Evolutionary conservation across 2,113 vertebrate species (phyloP).

Genomic region (Pluvianellus socialis): DNA sequence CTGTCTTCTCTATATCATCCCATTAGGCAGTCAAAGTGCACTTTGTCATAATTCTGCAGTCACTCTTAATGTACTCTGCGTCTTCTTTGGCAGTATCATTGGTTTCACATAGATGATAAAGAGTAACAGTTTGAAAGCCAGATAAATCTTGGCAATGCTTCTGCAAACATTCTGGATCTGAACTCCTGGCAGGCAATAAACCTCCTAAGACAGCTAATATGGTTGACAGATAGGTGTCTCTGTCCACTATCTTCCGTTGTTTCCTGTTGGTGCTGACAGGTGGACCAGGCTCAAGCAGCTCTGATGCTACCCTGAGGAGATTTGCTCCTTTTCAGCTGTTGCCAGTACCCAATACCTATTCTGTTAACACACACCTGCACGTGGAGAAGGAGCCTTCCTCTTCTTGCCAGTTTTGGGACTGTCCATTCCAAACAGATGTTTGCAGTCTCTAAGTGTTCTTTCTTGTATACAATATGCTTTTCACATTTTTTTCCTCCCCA

Average conservation of each 20-base stretch:
- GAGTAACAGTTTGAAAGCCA: not conserved
- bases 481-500: not conserved
- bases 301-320: not conserved
- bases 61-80: not conserved
- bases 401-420: not conserved
- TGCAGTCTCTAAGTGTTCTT: not conserved
- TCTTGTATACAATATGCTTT: not conserved
- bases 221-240: not conserved
- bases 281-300: not conserved
- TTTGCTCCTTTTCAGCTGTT: not conserved
- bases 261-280: not conserved
- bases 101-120: not conserved
- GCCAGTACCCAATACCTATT: not conserved
- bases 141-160: not conserved
- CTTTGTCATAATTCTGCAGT: not conserved
- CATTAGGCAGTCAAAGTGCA: not conserved
- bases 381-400: not conserved
- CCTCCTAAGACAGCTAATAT: not conserved
- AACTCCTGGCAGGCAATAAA: not conserved
- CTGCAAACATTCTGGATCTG: not conserved
- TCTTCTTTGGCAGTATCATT: not conserved
- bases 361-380: not conserved
- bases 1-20: not conserved
- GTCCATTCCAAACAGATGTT: not conserved
- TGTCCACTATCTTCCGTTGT: accelerated